Base-by-base conservation (phyloP, 2,797 vertebrate genomes). In the Myoxocephalus aenaeus region DNA sequence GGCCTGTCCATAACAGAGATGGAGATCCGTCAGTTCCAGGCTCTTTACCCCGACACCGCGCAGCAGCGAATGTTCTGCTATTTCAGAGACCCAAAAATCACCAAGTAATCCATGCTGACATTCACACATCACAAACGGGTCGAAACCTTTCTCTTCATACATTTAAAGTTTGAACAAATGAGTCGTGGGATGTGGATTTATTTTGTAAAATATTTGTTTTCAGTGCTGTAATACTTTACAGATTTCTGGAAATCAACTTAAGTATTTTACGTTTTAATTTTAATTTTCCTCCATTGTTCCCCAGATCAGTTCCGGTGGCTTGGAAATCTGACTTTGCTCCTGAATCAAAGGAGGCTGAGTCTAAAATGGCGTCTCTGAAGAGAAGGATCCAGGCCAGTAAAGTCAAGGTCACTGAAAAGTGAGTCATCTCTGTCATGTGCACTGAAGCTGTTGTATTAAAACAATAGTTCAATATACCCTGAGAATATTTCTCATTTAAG, bases 1-100 rank as follows among this genome's bases (percentile, higher is more conserved):
- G 95, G 94, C 10, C 89, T 97, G 69, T 97, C 97, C 2, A 82
- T 97, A 83, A 98, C 97, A 1, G 96, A 98, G 90, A 93, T 98
- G 95, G 97, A 98, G 86, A 94, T 96, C 73, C 91, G 95, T 79
- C 96, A 97, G 89, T 97, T 97, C 73, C 85, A 96, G 91, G 90
- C 90, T 50, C 90, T 94, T 74, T 87, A 73, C 62, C 84, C 84
- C 0, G 85, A 90, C 46, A 66, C 84, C 3, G 76, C 82, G 1
- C 69, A 84, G 1, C 90, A 93, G 68, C 90, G 87, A 40, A 94
- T 95, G 84, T 93, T 97, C 67, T 94, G 96, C 93, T 98, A 96
- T 90, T 92, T 96, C 73, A 95, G 97, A 80, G 94, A 96, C 48
- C 92, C 96, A 12, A 76, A 89, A 20, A 84, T 96, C 66, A 74